Base-by-base conservation (phyloP, 1,140 invertebrate species). In the Anastatus disparis region DNA sequence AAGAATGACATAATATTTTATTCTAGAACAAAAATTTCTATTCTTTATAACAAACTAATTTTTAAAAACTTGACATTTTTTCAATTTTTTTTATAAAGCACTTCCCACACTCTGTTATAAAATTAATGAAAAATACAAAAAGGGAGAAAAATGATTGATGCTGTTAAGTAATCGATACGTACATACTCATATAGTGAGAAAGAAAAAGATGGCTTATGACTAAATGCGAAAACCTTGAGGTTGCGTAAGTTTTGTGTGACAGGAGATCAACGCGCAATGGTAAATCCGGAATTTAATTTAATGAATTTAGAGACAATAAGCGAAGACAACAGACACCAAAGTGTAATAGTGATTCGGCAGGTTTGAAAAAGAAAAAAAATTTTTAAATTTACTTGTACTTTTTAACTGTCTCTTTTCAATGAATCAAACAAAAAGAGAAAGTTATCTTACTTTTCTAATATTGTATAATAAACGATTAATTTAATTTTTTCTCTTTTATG, bases 161-260 rank as follows among this genome's bases (percentile, higher is more conserved):
- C n/a, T n/a, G n/a, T n/a, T n/a, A n/a, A n/a, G n/a, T n/a, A n/a
- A n/a, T n/a, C n/a, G n/a, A n/a, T n/a, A n/a, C n/a, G n/a, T n/a
- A n/a, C n/a, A n/a, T n/a, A n/a, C n/a, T n/a, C n/a, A n/a, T n/a
- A n/a, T n/a, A n/a, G n/a, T n/a, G n/a, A n/a, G n/a, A n/a, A n/a
- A n/a, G n/a, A n/a, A n/a, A n/a, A 22, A 48, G 24, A 63, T 48
- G 26, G 17, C 24, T 63, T 24, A 27, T 53, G 15, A 20, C 8
- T 27, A 13, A 44, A 44, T 67, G 40, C 27, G 53, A 58, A 52
- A 46, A 67, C 40, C 42, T 59, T 68, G 55, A 59, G 7, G 17
- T 59, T 58, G 55, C 65, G 20, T 67, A 68, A 59, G 17, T 24
- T 58, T 50, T 59, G n/a, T 38, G 40, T 68, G 42, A 59, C 55